phyloP scores from a whole-genome alignment of 2,113 vertebrate species.

The Zosterops borbonicus region DNA sequence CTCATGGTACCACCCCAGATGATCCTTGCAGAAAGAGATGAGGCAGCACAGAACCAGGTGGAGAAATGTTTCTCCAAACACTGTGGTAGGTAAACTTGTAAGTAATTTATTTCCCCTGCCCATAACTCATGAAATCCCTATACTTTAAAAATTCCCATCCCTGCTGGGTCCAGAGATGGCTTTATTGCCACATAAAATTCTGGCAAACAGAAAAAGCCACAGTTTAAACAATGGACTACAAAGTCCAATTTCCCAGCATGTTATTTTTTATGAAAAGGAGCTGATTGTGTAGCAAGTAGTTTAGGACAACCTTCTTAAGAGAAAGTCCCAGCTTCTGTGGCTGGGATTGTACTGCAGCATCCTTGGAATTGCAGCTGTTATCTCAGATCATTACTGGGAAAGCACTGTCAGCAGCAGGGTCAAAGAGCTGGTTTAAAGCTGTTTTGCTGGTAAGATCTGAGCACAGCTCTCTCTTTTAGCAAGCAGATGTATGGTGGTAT shows the following conservation, averaged over 20 bases:
- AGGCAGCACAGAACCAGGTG: background rate
- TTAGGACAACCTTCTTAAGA: background rate
- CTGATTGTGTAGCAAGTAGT: background rate
- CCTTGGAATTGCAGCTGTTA: background rate
- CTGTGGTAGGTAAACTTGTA: background rate
- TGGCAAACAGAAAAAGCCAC: background rate
- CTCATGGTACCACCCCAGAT: background rate
- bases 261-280: background rate
- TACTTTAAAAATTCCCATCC: background rate
- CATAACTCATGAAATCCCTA: background rate
- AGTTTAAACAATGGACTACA: background rate
- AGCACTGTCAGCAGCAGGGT: background rate
- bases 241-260: background rate
- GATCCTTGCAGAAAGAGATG: background rate
- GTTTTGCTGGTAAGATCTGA: background rate
- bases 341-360: background rate
- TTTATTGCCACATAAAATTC: background rate
- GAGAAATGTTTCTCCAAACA: background rate
- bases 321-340: background rate
- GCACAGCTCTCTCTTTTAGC: background rate
- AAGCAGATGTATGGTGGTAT: background rate
- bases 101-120: background rate
- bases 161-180: background rate
- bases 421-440: background rate
- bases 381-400: background rate